Base-by-base conservation (phyloP, 2,797 vertebrate genomes). In the Sebastes diaconus region DNA sequence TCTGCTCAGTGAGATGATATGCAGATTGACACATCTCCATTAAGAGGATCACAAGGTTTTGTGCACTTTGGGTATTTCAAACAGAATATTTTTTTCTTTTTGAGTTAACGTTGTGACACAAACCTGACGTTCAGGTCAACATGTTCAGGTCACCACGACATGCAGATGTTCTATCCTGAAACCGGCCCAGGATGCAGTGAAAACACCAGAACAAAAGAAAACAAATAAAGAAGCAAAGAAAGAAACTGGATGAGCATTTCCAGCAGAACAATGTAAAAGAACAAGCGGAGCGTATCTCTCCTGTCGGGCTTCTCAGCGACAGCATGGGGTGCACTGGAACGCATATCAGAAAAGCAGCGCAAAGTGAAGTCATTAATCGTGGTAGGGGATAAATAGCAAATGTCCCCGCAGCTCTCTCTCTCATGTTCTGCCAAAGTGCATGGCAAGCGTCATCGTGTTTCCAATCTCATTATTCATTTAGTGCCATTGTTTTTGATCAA, bases 361-460 rank as follows among this genome's bases (percentile, higher is more conserved):
- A 77, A 78, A 90, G 67, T 68, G 71, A 86, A 72, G 77, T 75
- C 88, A 92, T 94, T 89, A 89, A 92, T 92, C 77, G 71, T 84
- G 54, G 67, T 22, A 70, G 68, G 71, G 75, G 59, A 89, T 81
- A 59, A 68, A 86, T 82, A 82, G 80, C 30, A 83, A 90, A 85
- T 69, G 70, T 88, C 85, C 77, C 69, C 39, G 81, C 79, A 73
- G 83, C 75, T 88, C 75, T 90, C 82, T 87, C 77, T 80, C 60
- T 92, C 34, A 84, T 84, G 75, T 81, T 75, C 70, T 83, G 87
- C 84, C 91, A 92, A 78, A 68, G 67, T 72, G 71, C 84, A 85
- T 73, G 78, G 63, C 61, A 69, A 55, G 52, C 57, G 24, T 74
- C 25, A 55, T 58, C 52, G 18, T 71, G 81, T 88, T 88, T 89